Percentiles rank a stretch among this genome's conserved stretches.
Conservation (phyloP, 2,888 invertebrate species). For the Microctonus aethiopoides region DNA sequence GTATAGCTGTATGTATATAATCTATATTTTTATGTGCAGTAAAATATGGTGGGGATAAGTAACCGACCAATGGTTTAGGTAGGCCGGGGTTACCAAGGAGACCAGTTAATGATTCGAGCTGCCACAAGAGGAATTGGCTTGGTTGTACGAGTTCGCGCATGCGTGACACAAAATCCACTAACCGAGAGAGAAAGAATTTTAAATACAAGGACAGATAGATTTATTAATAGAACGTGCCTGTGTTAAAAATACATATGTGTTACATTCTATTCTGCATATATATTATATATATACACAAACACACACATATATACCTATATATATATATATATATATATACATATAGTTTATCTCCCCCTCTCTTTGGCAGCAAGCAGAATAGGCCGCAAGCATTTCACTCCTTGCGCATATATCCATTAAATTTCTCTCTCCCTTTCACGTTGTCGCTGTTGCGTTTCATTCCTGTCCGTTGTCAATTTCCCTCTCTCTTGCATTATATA, state of each 20-base stretch:
- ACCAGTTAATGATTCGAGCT: constrained; percentile 67
- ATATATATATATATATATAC: background rate
- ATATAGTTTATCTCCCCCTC: background rate
- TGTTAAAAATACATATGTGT: background rate
- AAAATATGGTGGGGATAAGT: constrained; percentile 45
- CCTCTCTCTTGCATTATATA: constrained; percentile 1
- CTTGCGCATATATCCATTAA: constrained; percentile 31
- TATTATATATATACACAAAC: no score
- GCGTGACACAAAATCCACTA: constrained; percentile 22
- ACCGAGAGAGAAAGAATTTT: constrained; percentile 3
- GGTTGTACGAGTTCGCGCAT: constrained; percentile 36
- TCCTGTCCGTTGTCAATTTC: background rate
- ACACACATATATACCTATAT: background rate
- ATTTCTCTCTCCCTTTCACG: constrained; percentile 17
- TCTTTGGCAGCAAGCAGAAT: background rate
- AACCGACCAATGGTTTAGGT: constrained; percentile 62
- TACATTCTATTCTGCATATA: background rate
- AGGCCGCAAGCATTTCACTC: constrained; percentile 15
- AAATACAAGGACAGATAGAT: background rate
- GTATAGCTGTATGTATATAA: background rate
- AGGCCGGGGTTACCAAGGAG: constrained; percentile 64
- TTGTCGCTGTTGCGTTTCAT: no score
- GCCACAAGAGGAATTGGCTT: constrained; percentile 64
- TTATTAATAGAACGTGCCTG: constrained; percentile 19
- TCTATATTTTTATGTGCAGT: constrained; percentile 5